Percentiles rank a stretch among this genome's conserved stretches.
These are phyloP conservation scores for Ursus arctos DNA, from an alignment of 2,113 vertebrate species.

Conservation along the genomic window DNA sequence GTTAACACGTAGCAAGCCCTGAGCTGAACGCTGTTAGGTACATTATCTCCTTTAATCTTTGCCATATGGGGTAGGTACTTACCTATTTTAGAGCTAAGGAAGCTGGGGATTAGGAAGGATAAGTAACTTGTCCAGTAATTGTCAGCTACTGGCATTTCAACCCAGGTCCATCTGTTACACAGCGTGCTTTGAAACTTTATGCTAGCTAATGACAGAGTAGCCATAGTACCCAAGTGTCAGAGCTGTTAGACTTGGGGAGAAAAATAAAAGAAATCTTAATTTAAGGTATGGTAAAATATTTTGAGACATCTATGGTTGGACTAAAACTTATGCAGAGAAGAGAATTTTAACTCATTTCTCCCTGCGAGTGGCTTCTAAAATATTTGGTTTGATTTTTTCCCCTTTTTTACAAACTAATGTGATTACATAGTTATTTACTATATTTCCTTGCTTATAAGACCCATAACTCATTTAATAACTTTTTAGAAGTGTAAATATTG, in stretches of 20 bases:
- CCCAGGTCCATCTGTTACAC: not conserved
- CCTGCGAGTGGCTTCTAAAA: not conserved
- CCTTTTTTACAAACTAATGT: not conserved
- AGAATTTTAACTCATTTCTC: not conserved
- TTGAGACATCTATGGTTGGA: not conserved
- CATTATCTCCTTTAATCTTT: not conserved
- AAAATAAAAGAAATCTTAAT: not conserved
- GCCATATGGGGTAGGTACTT: not conserved
- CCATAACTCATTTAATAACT: not conserved
- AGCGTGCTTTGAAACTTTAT: not conserved
- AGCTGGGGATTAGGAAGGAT: not conserved
- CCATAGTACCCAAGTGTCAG: not conserved
- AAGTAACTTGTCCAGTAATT: not conserved
- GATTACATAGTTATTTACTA: not conserved
- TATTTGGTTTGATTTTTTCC: not conserved
- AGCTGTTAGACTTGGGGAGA: not conserved
- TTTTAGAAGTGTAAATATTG: slow-evolving; percentile 12
- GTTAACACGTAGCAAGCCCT: not conserved
- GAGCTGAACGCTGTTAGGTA: not conserved
- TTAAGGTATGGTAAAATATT: not conserved
- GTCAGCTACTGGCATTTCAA: not conserved
- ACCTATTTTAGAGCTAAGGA: not conserved
- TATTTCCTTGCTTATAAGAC: not conserved
- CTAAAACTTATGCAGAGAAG: not conserved
- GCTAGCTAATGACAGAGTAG: not conserved